phyloP scores from a whole-genome alignment of 2,113 vertebrate species.

The Aix galericulata region DNA sequence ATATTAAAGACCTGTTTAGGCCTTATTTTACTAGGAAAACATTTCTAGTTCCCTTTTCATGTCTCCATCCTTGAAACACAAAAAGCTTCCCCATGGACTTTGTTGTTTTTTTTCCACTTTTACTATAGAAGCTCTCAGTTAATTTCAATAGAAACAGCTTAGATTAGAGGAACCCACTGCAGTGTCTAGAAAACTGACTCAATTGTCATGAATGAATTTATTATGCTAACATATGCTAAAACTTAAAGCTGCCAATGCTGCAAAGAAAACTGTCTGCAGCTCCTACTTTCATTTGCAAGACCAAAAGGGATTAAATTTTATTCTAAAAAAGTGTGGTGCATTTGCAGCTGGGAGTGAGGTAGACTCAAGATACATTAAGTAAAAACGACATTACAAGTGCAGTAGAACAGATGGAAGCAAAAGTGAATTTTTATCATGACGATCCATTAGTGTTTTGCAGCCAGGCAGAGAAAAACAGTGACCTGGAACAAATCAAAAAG shows the following conservation, averaged over 20 bases:
- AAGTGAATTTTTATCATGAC: conserved; percentile 63
- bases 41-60: not conserved
- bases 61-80: not conserved
- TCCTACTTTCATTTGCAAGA: not conserved
- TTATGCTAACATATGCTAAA: conserved; percentile 56
- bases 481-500: conserved; percentile 73
- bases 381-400: conserved; percentile 58
- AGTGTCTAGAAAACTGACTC: conserved; percentile 45
- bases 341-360: not conserved
- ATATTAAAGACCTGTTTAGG: not conserved
- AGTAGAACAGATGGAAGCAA: conserved; percentile 58
- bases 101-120: conserved; percentile 16
- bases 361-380: conserved; percentile 41
- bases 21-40: not conserved
- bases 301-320: conserved; percentile 31
- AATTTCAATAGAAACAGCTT: conserved; percentile 20
- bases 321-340: conserved; percentile 33
- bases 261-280: conserved; percentile 4
- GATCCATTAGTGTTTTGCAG: conserved; percentile 57
- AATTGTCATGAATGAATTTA: conserved; percentile 41
- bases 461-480: conserved; percentile 64
- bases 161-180: conserved; percentile 35
- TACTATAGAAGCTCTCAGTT: not conserved
- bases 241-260: conserved; percentile 24
- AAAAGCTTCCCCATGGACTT: conserved; percentile 26